Percentiles rank a stretch among this genome's conserved stretches.
Conservation (phyloP, 1,140 invertebrate genomes). For the Hydropsyche tenuis region DNA sequence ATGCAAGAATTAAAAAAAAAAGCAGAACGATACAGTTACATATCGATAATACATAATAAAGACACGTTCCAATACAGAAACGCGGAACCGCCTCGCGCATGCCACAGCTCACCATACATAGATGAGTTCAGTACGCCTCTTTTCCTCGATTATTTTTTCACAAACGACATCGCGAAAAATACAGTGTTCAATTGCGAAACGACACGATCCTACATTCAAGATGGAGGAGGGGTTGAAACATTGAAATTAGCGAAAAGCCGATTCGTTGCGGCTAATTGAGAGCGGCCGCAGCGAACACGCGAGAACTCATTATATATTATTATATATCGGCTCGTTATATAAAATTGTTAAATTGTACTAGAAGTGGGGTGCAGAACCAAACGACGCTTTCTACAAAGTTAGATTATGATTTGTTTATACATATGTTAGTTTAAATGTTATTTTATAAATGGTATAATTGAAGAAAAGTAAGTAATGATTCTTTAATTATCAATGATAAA, state of each 20-base stretch:
- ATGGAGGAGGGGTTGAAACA: not conserved
- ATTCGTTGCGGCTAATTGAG: constrained; percentile 5
- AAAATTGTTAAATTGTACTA: constrained; percentile 23
- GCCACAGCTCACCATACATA: not conserved
- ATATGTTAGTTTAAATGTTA: no score
- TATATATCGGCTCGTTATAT: constrained; percentile 23
- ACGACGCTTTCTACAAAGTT: no score
- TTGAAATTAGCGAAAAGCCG: constrained; percentile 1
- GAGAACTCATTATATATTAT: not conserved
- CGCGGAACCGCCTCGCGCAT: not conserved
- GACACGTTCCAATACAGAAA: not conserved
- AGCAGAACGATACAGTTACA: not conserved
- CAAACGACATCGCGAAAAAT: not conserved
- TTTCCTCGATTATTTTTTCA: not conserved
- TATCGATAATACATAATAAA: not conserved
- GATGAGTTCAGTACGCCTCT: not conserved
- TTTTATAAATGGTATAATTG: no score
- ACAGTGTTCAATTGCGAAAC: constrained; percentile 8
- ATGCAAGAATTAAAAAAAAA: no score
- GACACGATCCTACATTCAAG: not conserved
- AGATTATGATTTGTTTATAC: no score
- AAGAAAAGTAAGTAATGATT: no score
- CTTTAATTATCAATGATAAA: no score
- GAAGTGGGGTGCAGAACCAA: no score
- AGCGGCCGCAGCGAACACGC: not conserved